phyloP scores from a whole-genome alignment of 2,113 vertebrate genomes.

The Hippocampus guttulatus region DNA sequence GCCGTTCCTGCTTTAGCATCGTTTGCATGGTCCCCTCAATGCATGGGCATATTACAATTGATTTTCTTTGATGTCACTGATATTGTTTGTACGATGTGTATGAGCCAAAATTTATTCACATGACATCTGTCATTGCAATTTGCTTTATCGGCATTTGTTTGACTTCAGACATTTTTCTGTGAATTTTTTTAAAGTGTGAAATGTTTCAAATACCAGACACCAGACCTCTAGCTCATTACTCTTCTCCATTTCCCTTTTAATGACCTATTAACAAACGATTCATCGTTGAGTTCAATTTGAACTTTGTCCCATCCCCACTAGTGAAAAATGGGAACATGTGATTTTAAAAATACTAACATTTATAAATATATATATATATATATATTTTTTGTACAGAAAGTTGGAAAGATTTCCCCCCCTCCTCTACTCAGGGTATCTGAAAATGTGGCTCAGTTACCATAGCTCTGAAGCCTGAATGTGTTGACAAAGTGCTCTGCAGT shows the following conservation, averaged over 20 bases:
- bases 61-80: background rate
- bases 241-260: conserved; percentile 16
- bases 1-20: background rate
- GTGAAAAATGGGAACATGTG: background rate
- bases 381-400: background rate
- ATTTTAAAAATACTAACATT: too few relatives aligned
- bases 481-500: background rate
- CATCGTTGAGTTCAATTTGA: background rate
- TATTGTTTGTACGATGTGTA: background rate
- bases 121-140: background rate
- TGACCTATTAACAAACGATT: background rate
- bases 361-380: too few relatives aligned
- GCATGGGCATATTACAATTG: conserved; percentile 5
- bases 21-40: background rate
- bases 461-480: background rate
- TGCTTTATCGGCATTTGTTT: background rate
- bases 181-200: background rate
- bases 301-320: background rate
- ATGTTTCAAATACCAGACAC: background rate
- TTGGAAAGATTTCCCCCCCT: background rate
- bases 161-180: background rate
- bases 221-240: conserved; percentile 1
- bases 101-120: background rate
- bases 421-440: background rate
- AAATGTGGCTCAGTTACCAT: background rate